These are phyloP conservation scores for Mallateleia sp. DNA, from an alignment of 2,888 invertebrate species.

Conservation along the genomic window DNA sequence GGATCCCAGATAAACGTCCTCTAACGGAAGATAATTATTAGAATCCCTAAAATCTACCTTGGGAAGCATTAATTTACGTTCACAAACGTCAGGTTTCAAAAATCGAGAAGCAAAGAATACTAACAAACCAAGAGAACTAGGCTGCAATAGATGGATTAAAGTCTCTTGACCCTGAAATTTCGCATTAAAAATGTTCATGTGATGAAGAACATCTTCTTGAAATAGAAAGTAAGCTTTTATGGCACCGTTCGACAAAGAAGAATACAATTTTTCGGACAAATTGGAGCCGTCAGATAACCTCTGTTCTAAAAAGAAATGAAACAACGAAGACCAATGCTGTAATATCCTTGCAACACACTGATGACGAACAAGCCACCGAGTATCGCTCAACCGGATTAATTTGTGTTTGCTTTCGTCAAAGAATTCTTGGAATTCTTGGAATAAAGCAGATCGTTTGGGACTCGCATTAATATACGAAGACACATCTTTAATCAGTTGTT, in stretches of 20 bases:
- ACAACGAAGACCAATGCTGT: neutral
- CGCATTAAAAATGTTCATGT: slow-evolving; percentile 15
- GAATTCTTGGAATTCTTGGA: slow-evolving; percentile 37
- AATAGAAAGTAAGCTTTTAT: neutral
- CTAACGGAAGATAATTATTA: neutral
- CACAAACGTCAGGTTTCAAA: neutral
- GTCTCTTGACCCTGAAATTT: slow-evolving; percentile 29
- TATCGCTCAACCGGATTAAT: neutral
- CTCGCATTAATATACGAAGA: neutral
- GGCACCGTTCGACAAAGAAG: neutral
- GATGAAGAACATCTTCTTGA: neutral
- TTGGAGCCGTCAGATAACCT: neutral
- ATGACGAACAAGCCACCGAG: slow-evolving; percentile 1
- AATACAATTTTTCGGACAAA: neutral
- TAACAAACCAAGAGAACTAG: neutral
- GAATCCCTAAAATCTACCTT: neutral
- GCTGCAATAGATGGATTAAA: slow-evolving; percentile 26
- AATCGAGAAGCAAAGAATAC: neutral
- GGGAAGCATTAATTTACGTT: neutral
- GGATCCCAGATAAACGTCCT: neutral
- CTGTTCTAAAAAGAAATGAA: neutral
- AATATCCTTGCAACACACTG: neutral
- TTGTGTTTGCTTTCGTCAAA: neutral
- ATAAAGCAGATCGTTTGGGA: slow-evolving; percentile 41
- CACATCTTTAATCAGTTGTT: neutral